Evolutionary conservation across 2,888 invertebrate species (phyloP).

Genomic region (Nomada ruficornis): DNA sequence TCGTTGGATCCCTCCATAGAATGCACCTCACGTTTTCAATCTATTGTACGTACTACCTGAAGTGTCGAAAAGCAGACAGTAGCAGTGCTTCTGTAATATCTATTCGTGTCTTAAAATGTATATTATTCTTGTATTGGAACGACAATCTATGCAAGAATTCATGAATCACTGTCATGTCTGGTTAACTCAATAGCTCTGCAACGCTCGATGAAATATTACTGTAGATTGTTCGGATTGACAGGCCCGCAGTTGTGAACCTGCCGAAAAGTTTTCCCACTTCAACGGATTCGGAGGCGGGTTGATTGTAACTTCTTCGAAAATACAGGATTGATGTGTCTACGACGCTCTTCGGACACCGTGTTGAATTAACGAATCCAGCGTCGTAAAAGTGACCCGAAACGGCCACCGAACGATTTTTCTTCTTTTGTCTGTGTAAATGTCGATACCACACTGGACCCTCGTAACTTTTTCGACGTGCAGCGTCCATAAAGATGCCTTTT

Average conservation of each 20-base stretch:
- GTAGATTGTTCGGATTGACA: not conserved
- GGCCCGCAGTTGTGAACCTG: not conserved
- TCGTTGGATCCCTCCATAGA: too few relatives aligned
- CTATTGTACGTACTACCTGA: too few relatives aligned
- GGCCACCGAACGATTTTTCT: not conserved
- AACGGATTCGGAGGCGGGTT: not conserved
- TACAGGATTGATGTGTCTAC: slow-evolving; percentile 10
- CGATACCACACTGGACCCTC: slow-evolving; percentile 1
- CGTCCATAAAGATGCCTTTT: slow-evolving; percentile 16
- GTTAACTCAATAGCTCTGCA: too few relatives aligned
- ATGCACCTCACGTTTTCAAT: too few relatives aligned
- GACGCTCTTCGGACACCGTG: slow-evolving; percentile 49
- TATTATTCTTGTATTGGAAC: too few relatives aligned
- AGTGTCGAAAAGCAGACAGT: too few relatives aligned
- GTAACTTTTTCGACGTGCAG: slow-evolving; percentile 20
- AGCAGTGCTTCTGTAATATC: too few relatives aligned
- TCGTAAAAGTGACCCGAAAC: slow-evolving; percentile 22
- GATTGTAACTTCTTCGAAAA: not conserved
- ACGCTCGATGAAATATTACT: not conserved
- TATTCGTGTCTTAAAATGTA: too few relatives aligned
- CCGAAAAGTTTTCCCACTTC: not conserved
- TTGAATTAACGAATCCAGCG: slow-evolving; percentile 55
- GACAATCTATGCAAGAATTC: too few relatives aligned
- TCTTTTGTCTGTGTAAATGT: slow-evolving; percentile 4
- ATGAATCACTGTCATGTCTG: too few relatives aligned